Evolutionary conservation across 2,888 invertebrate species (phyloP).

Genomic region (Hetaerina titia): DNA sequence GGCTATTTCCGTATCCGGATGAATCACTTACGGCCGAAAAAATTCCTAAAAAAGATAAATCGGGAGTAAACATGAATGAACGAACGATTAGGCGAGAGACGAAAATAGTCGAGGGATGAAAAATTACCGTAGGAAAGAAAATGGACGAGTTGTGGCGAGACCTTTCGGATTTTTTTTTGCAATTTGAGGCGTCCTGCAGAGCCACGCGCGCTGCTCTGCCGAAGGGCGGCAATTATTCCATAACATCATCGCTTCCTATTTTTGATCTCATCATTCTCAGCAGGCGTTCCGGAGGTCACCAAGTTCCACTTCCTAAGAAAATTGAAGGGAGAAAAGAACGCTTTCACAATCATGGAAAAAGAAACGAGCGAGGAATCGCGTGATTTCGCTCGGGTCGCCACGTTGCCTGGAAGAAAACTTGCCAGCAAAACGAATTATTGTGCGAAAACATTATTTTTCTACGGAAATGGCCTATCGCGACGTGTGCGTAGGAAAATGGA

Average conservation of each 20-base stretch:
- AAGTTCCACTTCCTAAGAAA: background rate
- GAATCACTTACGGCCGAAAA: background rate
- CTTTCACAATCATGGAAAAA: background rate
- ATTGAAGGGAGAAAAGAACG: background rate
- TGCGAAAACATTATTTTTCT: background rate
- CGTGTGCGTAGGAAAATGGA: background rate
- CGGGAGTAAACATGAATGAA: background rate
- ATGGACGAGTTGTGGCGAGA: background rate
- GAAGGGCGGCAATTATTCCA: conserved; percentile 20
- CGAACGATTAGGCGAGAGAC: background rate
- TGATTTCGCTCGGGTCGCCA: background rate
- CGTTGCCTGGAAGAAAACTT: background rate
- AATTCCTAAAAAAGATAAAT: background rate
- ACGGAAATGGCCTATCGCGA: background rate
- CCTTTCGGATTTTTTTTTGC: background rate
- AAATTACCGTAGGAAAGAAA: background rate
- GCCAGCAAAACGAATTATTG: background rate
- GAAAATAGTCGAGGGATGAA: background rate
- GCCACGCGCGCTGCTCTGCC: background rate
- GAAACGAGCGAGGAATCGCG: background rate
- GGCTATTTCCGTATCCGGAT: background rate
- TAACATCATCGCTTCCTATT: conserved; percentile 6
- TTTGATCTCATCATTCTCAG: background rate
- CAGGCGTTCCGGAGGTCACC: background rate
- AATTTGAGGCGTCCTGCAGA: background rate